Conservation (phyloP, 1,140 invertebrate genomes). For the Tetramorium parvispinum region DNA sequence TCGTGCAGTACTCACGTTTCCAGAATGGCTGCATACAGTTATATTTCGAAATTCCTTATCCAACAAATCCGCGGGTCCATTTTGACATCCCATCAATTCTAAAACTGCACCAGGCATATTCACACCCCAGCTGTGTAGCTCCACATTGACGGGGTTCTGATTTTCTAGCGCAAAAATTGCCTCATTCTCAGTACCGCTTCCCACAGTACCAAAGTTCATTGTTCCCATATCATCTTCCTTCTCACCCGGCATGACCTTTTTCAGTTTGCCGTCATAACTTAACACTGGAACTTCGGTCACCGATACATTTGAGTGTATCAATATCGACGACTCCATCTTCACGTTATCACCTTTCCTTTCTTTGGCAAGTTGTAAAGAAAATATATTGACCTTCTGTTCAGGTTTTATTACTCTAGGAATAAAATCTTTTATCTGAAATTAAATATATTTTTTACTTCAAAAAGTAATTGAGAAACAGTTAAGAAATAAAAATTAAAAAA, state of each 20-base stretch:
- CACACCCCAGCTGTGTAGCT: conserved; percentile 89
- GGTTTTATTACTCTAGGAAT: conserved; percentile 88
- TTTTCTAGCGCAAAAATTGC: conserved; percentile 91
- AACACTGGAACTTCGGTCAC: conserved; percentile 89
- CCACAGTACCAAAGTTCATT: conserved; percentile 92
- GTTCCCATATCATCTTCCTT: conserved; percentile 86
- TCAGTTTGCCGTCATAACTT: conserved; percentile 91
- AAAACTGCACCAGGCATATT: conserved; percentile 89
- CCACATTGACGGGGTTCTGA: conserved; percentile 91
- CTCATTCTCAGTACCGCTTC: conserved; percentile 89
- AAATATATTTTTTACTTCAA: neutral
- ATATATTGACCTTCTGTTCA: conserved; percentile 87
- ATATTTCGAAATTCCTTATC: conserved; percentile 82
- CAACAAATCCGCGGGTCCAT: conserved; percentile 85
- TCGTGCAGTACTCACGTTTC: conserved; percentile 78
- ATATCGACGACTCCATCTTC: conserved; percentile 88
- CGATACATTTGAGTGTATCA: conserved; percentile 91
- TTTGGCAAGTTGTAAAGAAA: conserved; percentile 87
- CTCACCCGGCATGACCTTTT: conserved; percentile 86
- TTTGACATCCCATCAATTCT: conserved; percentile 90
- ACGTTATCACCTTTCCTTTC: conserved; percentile 86
- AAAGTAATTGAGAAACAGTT: neutral
- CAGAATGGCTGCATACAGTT: conserved; percentile 81
- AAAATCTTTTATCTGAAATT: conserved; percentile 88
- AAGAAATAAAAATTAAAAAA: neutral